A percentile compares a stretch with the other conserved stretches of the same genome.
Evolutionary conservation across 2,888 invertebrate species (phyloP).

Genomic region (Psococerastis gibbosa): DNA sequence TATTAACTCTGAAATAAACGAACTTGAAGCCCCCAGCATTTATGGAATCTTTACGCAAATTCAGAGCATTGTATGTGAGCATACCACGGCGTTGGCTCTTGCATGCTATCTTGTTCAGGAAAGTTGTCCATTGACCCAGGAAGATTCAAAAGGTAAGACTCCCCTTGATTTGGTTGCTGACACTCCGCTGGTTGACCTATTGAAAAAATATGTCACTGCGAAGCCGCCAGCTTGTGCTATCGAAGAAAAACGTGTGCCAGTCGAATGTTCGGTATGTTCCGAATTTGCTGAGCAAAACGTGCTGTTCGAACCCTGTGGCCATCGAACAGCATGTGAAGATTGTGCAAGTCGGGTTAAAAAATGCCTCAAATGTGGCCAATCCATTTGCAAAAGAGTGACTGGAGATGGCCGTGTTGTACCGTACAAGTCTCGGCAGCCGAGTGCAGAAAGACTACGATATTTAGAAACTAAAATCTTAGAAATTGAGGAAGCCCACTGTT

Average conservation of each 20-base stretch:
- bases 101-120: constrained; percentile 51
- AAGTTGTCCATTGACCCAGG: constrained; percentile 38
- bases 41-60: constrained; percentile 22
- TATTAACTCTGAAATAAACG: constrained; percentile 33
- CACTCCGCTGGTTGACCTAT: constrained; percentile 29
- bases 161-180: constrained; percentile 47
- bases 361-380: constrained; percentile 44
- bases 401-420: constrained; percentile 25
- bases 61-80: constrained; percentile 19
- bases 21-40: constrained; percentile 41
- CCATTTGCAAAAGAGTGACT: constrained; percentile 36
- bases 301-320: constrained; percentile 51
- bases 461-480: constrained; percentile 64
- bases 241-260: constrained; percentile 24
- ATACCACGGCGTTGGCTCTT: constrained; percentile 42
- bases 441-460: constrained; percentile 43
- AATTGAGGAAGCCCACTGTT: constrained; percentile 69
- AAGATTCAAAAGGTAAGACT: constrained; percentile 47
- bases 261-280: constrained; percentile 51
- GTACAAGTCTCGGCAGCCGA: constrained; percentile 33
- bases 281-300: constrained; percentile 43
- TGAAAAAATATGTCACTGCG: constrained; percentile 25
- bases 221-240: constrained; percentile 2
- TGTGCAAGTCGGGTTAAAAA: constrained; percentile 61
- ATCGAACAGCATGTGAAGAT: constrained; percentile 53